Percentiles rank a stretch among this genome's conserved stretches.
Conservation (phyloP, 2,113 vertebrate species). For the Sceloporus tristichus region DNA sequence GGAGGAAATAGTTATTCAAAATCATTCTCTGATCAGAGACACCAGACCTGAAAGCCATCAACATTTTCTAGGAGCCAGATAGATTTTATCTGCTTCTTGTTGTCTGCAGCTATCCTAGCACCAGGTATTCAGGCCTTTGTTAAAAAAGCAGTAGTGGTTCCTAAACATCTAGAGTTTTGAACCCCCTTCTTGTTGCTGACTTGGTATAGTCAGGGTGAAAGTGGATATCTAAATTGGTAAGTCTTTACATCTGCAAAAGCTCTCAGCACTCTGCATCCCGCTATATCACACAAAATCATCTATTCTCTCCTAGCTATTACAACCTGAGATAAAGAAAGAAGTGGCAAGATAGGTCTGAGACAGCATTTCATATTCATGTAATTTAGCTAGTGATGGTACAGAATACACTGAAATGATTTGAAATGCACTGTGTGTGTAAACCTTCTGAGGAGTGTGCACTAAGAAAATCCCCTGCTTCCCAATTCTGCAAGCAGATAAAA, state of each 20-base stretch:
- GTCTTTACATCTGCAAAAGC: not conserved
- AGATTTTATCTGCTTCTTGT: not conserved
- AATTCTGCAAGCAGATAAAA: slow-evolving; percentile 39
- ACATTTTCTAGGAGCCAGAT: not conserved
- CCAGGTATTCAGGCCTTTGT: not conserved
- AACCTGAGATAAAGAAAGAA: slow-evolving; percentile 5
- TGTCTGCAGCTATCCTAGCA: not conserved
- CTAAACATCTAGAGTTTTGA: not conserved
- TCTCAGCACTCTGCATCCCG: not conserved
- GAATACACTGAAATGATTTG: slow-evolving; percentile 41
- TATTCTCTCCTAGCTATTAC: slow-evolving; percentile 15
- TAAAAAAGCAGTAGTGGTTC: not conserved
- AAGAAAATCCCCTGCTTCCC: slow-evolving; percentile 27
- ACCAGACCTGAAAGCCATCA: not conserved
- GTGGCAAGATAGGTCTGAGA: not conserved
- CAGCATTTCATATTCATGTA: slow-evolving; percentile 38
- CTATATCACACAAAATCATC: not conserved
- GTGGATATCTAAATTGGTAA: not conserved
- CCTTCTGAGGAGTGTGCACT: slow-evolving; percentile 3
- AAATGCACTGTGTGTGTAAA: slow-evolving; percentile 9
- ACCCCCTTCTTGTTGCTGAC: not conserved
- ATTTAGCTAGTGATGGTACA: slow-evolving; percentile 33
- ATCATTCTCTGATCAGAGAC: not conserved
- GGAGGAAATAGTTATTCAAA: not conserved
- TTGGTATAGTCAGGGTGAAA: not conserved